Conservation (phyloP, 2,113 vertebrate genomes). For the Corapipo altera region DNA sequence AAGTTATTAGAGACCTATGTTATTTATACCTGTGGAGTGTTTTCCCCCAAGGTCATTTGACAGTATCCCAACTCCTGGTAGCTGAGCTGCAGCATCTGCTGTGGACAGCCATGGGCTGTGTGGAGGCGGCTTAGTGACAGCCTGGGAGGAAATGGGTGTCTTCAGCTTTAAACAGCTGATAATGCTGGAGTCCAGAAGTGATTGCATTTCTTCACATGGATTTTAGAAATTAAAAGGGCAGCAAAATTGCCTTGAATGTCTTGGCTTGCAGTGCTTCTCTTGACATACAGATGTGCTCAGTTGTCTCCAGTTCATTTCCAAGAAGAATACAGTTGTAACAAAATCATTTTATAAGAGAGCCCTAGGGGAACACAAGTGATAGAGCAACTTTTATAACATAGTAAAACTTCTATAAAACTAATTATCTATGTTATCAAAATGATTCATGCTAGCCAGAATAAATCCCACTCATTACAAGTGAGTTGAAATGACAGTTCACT, state of each 20-base stretch:
- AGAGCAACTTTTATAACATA: background rate
- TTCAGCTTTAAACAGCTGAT: background rate
- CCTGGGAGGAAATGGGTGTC: background rate
- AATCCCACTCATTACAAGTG: background rate
- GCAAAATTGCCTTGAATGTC: background rate
- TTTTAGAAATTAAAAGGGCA: background rate
- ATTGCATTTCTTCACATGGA: background rate
- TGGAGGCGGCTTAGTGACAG: rapidly evolving
- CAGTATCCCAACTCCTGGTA: background rate
- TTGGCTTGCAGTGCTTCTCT: background rate
- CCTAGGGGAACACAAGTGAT: background rate
- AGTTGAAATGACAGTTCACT: background rate
- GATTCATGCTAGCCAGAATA: conserved; percentile 22
- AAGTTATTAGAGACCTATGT: background rate
- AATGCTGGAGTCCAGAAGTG: background rate
- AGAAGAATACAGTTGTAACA: background rate
- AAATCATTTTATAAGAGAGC: background rate
- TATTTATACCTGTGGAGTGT: background rate
- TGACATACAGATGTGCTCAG: background rate
- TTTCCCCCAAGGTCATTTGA: background rate
- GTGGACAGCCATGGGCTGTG: background rate
- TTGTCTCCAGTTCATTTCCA: background rate
- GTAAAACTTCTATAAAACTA: conserved; percentile 41
- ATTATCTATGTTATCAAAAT: conserved; percentile 45
- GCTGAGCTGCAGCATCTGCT: background rate